Evolutionary conservation across 2,113 vertebrate genomes (phyloP), one percentile per base, ranked within the genome.

Genomic region (Gymnorhina tibicen): DNA sequence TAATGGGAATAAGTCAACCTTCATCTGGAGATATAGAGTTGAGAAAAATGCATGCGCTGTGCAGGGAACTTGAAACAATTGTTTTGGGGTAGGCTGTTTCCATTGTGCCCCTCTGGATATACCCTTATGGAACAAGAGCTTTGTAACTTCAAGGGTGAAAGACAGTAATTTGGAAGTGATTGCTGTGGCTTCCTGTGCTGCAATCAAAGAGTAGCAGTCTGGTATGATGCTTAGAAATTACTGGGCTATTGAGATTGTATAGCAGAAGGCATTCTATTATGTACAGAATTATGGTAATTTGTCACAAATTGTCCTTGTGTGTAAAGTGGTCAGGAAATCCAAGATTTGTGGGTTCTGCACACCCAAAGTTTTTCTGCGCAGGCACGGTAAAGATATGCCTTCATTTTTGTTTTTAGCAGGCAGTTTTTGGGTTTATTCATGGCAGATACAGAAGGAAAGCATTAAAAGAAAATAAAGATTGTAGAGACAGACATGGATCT

Each of bases 101-200:
- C 6, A 2, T 41, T 7, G 0, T 7, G 27, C 16, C 7, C 4
- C 14, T 68, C 32, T 55, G 49, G 7, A 3, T 10, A 1, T 7
- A 11, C 30, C 27, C 7, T 23, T 16, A 0, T 3, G 41, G 32
- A 92, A 28, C 32, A 63, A 14, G 42, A 52, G 23, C 22, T 52
- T 22, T 80, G 37, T 20, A 20, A 52, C 28, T 62, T 26, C 3
- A 27, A 6, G 21, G 27, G 24, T 50, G 23, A 60, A 20, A 50
- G 17, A 18, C 28, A 32, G 33, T 41, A 18, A 35, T 59, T 75
- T 72, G 30, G 39, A 52, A 60, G 35, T 1, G 4, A n/a, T 55
- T 84, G 63, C 53, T 81, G 22, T 55, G 49, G 46, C 35, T 73
- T 80, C 68, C 41, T 76, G 27, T 56, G 52, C 39, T 6, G 17